Conservation (phyloP, 2,113 vertebrate species). For the Albula goreensis region DNA sequence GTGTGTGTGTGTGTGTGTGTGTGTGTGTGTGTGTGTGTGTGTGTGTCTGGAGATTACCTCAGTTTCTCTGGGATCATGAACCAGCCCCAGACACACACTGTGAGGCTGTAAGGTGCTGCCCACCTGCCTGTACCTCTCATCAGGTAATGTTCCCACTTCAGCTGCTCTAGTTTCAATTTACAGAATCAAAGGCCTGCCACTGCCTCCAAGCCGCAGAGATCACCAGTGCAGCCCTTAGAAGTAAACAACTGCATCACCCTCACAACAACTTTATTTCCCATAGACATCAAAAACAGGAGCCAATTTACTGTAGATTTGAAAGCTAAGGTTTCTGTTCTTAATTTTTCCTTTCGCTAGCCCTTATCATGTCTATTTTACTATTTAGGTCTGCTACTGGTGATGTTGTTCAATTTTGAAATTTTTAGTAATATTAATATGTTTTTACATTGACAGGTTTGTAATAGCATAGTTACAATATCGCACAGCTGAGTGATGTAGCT, state of each 20-base stretch:
- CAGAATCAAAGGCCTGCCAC: neutral
- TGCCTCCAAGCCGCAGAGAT: neutral
- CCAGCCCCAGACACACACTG: neutral
- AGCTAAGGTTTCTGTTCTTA: no score
- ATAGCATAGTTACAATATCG: no score
- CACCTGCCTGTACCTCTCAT: neutral
- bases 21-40: no score
- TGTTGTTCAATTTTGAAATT: no score
- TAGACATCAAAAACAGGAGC: neutral
- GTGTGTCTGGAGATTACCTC: neutral
- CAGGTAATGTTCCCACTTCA: neutral
- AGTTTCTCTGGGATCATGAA: neutral
- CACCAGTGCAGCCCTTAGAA: neutral
- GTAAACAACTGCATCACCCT: neutral
- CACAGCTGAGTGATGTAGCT: no score
- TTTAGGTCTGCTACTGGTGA: no score
- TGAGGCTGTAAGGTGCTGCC: neutral
- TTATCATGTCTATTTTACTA: no score
- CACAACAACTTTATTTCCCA: neutral
- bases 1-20: no score
- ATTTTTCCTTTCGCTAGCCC: no score
- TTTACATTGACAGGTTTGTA: no score
- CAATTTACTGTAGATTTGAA: no score
- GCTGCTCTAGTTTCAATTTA: constrained; percentile 8
- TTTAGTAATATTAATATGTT: no score